Evolutionary conservation across 2,113 vertebrate genomes (phyloP), one percentile per base, ranked within the genome.

Genomic region (Salvelinus namaycush): DNA sequence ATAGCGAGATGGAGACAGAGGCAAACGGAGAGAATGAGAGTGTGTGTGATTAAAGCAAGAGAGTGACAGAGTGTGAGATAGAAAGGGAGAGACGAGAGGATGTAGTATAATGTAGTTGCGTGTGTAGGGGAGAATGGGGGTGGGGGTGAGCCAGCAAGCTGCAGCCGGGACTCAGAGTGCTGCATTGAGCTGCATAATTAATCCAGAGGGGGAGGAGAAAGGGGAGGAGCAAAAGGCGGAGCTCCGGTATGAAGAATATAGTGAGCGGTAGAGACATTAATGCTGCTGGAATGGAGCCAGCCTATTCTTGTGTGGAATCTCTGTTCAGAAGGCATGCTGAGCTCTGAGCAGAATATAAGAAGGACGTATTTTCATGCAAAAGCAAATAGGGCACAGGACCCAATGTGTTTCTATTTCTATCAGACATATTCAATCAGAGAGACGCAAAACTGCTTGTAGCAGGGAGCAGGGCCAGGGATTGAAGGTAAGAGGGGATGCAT

Each of bases 171-270:
- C 78, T 87, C 81, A n/a, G 90, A 93, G 88, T 93, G 90, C 91
- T 93, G 92, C 92, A 93, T 92, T 92, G 90, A 91, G 90, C 89
- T 93, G 92, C 91, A 93, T 93, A 93, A 92, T 92, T 92, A 90
- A 93, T 92, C 87, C 86, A 64, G 73, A 84, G 86, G 77, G 70
- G 70, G 62, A 59, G 70, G 75, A 16, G 49, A 26, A 48, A 54
- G n/a, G 14, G 90, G 90, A 67, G 91, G 90, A 88, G 89, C 90
- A 60, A 82, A 77, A 87, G 90, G 87, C 73, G 79, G 84, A 60
- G 86, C 86, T 77, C 48, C 20, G 5, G 3, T 26, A 24, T 51
- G 13, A 54, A 54, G 26, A 26, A 18, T 54, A 22, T 44, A 13
- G 26, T 51, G 22, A 82, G 81, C 81, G 11, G 48, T 57, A 81